phyloP scores from a whole-genome alignment of 2,797 vertebrate species.

The Neostethus bicornis region DNA sequence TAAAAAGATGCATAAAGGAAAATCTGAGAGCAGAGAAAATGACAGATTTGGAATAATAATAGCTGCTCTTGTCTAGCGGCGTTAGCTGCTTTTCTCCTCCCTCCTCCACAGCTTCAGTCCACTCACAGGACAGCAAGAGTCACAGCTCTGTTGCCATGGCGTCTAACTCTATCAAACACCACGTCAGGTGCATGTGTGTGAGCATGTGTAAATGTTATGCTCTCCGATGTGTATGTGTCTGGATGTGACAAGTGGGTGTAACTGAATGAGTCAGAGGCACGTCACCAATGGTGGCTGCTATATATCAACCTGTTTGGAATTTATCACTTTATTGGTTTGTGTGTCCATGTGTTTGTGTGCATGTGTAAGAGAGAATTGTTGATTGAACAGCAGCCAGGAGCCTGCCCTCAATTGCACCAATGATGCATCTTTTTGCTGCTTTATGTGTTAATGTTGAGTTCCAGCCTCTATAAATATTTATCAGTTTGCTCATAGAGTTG shows the following conservation, averaged over 20 bases:
- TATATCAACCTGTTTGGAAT: constrained; percentile 63
- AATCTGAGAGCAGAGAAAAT: constrained; percentile 20
- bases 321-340: constrained; percentile 50
- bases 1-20: constrained; percentile 7
- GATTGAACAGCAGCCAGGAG: constrained; percentile 63
- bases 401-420: constrained; percentile 47
- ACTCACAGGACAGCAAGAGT: constrained; percentile 74
- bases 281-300: constrained; percentile 63
- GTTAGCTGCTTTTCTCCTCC: constrained; percentile 60
- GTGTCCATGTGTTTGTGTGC: constrained; percentile 27
- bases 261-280: constrained; percentile 71
- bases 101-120: constrained; percentile 70
- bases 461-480: constrained; percentile 79
- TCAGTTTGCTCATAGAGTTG: constrained; percentile 55
- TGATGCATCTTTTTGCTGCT: constrained; percentile 68
- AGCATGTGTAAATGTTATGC: constrained; percentile 38
- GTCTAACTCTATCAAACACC: constrained; percentile 76
- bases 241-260: constrained; percentile 66
- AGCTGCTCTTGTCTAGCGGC: constrained; percentile 53
- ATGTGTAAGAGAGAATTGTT: constrained; percentile 43
- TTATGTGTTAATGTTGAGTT: constrained; percentile 75
- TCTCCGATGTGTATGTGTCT: constrained; percentile 31
- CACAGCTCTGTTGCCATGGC: constrained; percentile 77
- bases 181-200: constrained; percentile 61
- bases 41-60: constrained; percentile 52